Evolutionary conservation across 2,888 invertebrate genomes (phyloP), one percentile per base, ranked within the genome.

Genomic region (Omphaloscelis lunosa): DNA sequence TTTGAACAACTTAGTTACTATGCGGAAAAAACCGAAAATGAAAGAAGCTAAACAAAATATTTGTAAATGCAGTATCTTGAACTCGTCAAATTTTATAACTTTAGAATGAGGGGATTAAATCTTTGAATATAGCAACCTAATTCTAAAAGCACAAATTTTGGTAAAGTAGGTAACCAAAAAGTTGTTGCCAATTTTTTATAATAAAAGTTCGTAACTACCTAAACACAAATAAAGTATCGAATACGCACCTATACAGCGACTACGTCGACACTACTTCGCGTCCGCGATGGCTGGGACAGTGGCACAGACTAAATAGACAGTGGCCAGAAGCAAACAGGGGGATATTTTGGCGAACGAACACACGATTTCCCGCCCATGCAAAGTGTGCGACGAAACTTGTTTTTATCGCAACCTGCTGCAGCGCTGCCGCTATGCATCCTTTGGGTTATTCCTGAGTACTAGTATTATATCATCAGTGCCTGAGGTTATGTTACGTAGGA

Each of bases 241-340:
- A 67, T 84, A 89, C 89, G 76, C 73, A 88, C 87, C 88, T 77
- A 29, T 53, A 66, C 62, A 77, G 51, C 62, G 61, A 67, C 41
- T 63, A 80, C 89, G 89, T 88, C 87, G 84, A 82, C 87, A 75
- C 89, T 82, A 75, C 73, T 80, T 83, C 76, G 79, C 86, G 81
- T 80, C 84, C 76, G 79, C 86, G 81, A 68, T 72, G 61, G 72
- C 86, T 73, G 74, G 67, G 79, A 82, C 79, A 86, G 75, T 89
- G 87, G 82, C 82, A 34, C 34, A 34, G 34, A 34, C 34, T 34
- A 34, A 34, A 5, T 4, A 34, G 34, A 34, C 73, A 86, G 76
- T 89, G 87, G 83, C 82, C 72, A 86, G 71, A 85, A 83, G 69
- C 76, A 63, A 53, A 75, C 56, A 74, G 41, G 56, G 34, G n/a